Evolutionary conservation across 30 jellyfish, hydroid and myxozoan species (phyloP).

Genomic region (Nemopilema nomurai): DNA sequence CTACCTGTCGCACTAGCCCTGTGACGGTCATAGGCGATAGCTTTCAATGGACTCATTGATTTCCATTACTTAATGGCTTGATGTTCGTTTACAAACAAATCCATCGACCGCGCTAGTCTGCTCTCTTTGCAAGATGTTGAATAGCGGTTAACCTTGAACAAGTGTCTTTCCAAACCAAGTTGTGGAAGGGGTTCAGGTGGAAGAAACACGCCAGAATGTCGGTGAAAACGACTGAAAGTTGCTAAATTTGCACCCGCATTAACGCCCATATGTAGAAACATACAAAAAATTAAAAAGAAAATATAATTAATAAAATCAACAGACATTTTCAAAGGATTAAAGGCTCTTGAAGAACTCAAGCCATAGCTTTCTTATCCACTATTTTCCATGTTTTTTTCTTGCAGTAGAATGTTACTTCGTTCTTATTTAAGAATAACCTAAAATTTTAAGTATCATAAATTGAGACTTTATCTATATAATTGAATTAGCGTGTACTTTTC

Average conservation of each 20-base stretch:
- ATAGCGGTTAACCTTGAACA: slow-evolving; percentile 32
- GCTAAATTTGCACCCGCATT: background rate
- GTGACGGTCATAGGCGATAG: slow-evolving; percentile 70
- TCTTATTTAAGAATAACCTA: background rate
- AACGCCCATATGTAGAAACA: too few relatives aligned
- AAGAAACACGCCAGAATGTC: background rate
- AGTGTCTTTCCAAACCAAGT: slow-evolving; percentile 11
- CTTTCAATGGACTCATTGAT: slow-evolving; percentile 67
- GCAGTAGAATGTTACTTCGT: too few relatives aligned
- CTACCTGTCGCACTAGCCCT: slow-evolving; percentile 72
- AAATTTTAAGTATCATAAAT: background rate
- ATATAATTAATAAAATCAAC: too few relatives aligned
- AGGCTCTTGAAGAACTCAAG: too few relatives aligned
- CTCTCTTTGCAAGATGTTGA: slow-evolving; percentile 10
- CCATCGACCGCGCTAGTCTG: slow-evolving; percentile 74
- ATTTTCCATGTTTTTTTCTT: too few relatives aligned
- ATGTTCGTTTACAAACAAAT: slow-evolving; percentile 68
- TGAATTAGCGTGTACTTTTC: background rate
- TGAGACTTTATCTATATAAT: background rate
- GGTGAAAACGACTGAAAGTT: background rate
- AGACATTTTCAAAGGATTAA: too few relatives aligned
- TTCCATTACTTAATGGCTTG: slow-evolving; percentile 71
- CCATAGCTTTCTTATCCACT: too few relatives aligned
- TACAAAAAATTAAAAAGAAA: too few relatives aligned
- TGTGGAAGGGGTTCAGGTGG: background rate